Conservation (phyloP, 2,888 invertebrate species). For the Clanis bilineata region DNA sequence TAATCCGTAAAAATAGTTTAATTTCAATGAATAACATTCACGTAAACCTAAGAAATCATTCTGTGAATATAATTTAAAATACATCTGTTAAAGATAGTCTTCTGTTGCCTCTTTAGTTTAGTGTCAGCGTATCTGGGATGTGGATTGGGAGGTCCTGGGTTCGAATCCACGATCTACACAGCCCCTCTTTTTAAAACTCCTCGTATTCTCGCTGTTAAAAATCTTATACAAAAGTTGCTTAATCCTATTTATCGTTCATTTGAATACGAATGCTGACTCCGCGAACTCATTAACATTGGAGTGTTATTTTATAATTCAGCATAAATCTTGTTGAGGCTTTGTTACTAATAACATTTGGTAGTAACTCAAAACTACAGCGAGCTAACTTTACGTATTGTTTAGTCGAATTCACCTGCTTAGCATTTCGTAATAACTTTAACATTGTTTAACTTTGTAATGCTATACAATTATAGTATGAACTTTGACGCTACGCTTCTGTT, state of each 20-base stretch:
- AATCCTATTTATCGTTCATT: neutral
- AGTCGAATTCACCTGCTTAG: slow-evolving; percentile 8
- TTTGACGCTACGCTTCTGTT: neutral
- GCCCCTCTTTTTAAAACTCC: too few species aligned
- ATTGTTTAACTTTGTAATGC: neutral
- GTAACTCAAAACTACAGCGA: neutral
- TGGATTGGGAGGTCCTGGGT: too few species aligned
- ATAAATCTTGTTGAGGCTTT: neutral
- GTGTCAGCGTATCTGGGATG: too few species aligned
- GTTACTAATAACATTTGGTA: slow-evolving; percentile 4
- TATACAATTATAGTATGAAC: neutral
- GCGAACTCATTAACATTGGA: neutral
- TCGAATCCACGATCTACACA: too few species aligned
- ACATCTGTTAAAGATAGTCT: too few species aligned
- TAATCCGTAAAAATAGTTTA: too few species aligned
- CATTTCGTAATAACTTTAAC: slow-evolving; percentile 8
- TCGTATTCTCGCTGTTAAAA: too few species aligned
- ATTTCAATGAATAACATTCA: too few species aligned
- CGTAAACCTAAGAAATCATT: too few species aligned
- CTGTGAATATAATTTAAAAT: too few species aligned
- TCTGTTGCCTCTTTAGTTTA: too few species aligned
- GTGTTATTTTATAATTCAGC: neutral
- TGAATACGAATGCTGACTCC: neutral
- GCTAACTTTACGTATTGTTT: slow-evolving; percentile 6
- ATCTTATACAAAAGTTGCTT: too few species aligned